Evolutionary conservation across 2,888 invertebrate genomes (phyloP).

Genomic region (Caenorhabditis drosophilae): DNA sequence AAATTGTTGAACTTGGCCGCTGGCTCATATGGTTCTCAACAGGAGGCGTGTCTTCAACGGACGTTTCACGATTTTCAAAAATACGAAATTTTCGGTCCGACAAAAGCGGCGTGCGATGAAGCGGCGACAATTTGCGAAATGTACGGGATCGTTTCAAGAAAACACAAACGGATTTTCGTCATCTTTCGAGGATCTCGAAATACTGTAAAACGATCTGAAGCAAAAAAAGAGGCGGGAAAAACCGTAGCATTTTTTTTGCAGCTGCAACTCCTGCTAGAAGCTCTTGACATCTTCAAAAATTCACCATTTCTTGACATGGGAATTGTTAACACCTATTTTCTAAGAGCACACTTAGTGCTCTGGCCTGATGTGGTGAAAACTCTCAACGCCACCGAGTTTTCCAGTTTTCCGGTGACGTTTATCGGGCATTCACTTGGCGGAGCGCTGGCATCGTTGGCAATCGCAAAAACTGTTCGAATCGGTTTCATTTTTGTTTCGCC

Average conservation of each 20-base stretch:
- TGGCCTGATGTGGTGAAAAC: background rate
- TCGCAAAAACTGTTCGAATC: background rate
- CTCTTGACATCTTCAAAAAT: background rate
- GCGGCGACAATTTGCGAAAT: background rate
- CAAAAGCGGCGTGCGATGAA: background rate
- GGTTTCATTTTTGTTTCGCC: too few relatives aligned
- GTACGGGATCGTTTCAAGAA: background rate
- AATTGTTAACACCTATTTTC: background rate
- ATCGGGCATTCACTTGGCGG: constrained; percentile 5
- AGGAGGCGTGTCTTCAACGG: background rate
- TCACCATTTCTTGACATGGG: background rate
- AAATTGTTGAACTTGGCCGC: background rate
- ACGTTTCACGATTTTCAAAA: background rate
- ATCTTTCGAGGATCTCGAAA: background rate
- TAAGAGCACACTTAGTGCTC: background rate
- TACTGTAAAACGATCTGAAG: too few relatives aligned
- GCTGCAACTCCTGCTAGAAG: constrained; percentile 3
- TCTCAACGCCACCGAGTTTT: background rate
- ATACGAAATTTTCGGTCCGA: background rate
- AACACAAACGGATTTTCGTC: background rate
- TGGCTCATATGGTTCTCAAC: background rate
- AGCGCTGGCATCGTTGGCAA: constrained; percentile 2
- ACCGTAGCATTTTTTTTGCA: too few relatives aligned
- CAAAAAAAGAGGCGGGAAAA: too few relatives aligned
- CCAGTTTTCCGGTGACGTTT: background rate